phyloP scores from a whole-genome alignment of 2,888 invertebrate species.

The Melanchra persicariae region DNA sequence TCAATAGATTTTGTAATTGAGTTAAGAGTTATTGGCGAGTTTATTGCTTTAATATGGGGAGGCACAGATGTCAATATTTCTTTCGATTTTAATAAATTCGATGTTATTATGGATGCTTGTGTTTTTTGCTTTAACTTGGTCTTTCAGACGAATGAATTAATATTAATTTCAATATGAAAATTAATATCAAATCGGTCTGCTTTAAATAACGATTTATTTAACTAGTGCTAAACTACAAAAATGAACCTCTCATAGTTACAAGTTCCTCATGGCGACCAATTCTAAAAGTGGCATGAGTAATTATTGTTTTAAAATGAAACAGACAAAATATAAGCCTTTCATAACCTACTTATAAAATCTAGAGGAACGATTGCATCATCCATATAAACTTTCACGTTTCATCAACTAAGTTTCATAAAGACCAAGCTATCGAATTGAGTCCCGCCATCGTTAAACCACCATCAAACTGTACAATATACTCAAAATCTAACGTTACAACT shows the following conservation, averaged over 20 bases:
- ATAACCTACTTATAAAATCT: not conserved
- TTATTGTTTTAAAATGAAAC: not conserved
- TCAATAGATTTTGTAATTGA: conserved; percentile 41
- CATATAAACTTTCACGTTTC: conserved; percentile 9
- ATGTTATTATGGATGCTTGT: not conserved
- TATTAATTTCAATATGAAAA: not conserved
- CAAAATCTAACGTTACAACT: conserved; percentile 73
- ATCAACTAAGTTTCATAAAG: conserved; percentile 45
- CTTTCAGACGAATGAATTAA: not conserved
- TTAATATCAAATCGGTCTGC: not conserved
- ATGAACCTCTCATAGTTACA: not conserved
- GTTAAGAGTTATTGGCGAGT: conserved; percentile 22
- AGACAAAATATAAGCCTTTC: not conserved
- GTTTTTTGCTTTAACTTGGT: conserved; percentile 4
- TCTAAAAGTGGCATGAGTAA: too few species aligned
- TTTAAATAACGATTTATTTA: not conserved
- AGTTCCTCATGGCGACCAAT: not conserved
- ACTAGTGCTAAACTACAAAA: not conserved
- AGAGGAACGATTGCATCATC: conserved; percentile 4
- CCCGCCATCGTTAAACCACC: conserved; percentile 63
- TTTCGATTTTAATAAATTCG: not conserved
- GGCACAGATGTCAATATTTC: not conserved
- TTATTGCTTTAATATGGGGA: conserved; percentile 45
- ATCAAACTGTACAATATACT: conserved; percentile 64
- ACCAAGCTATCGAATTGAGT: conserved; percentile 39